Base-by-base conservation (phyloP, 1,140 invertebrate species). In the Drosophila persimilis region DNA sequence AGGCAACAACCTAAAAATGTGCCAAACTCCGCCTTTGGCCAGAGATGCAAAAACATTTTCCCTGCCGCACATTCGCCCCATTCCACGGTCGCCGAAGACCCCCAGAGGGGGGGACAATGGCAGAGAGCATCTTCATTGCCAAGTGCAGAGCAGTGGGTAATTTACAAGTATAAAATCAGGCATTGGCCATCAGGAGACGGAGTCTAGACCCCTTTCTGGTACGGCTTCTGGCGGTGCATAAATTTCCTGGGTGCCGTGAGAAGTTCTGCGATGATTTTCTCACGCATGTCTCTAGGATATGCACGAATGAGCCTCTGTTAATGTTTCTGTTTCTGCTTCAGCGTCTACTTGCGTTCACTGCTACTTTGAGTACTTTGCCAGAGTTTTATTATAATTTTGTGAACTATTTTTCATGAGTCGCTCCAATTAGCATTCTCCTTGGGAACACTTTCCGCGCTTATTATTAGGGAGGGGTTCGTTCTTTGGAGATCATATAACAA, bases 221-320 rank as follows among this genome's bases (percentile, higher is more conserved):
- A 26, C 31, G 48, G 43, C 53, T 60, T 72, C 79, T 83, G 79
- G 79, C 63, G 62, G 72, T 62, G 75, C 74, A 84, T 84, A 81
- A 83, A 84, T 81, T 81, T 83, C 48, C 50, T 13, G 55, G 74
- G 43, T 43, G 26, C 73, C 79, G 79, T 88, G 83, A 83, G 83
- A 88, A 88, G 71, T 88, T 77, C 52, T 83, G 62, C 66, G 78
- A 61, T 72, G 78, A 76, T 79, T 86, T 90, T 90, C 86, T 90
- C 86, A 90, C 86, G 86, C 86, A 90, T 90, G 81, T 83, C 81
- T 88, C 79, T 86, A 83, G 86, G 86, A 90, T 80, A 90, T 86
- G 86, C 86, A 90, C 88, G 81, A 90, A 73, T 88, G 73, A 77
- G 60, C 66, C 35, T 13, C 11, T 13, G 35, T 57, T 17, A 17